Evolutionary conservation across 2,888 invertebrate genomes (phyloP), one percentile per base, ranked within the genome.

Genomic region (Thyatira batis): DNA sequence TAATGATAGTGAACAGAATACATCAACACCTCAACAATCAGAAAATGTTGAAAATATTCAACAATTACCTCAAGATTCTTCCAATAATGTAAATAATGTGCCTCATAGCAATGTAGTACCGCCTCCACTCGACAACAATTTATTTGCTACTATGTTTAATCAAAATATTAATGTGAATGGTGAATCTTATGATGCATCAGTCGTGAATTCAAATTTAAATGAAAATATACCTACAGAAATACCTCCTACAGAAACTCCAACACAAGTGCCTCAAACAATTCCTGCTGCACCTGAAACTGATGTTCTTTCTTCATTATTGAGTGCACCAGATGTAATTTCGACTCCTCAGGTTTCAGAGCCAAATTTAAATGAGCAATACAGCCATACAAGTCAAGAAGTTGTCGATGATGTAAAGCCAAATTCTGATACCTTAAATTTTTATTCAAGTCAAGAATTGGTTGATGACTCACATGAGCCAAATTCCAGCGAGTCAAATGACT

Each of bases 1-100:
- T 46, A 57, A 50, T 62, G 73, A 75, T 39, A 71, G 44, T 58
- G 84, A 83, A 66, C 69, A 71, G 61, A 84, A 82, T 65, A 62
- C 58, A 52, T 78, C 80, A 55, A 53, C 67, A 17, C 52, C 61
- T 30, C 54, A 66, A 43, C 64, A 68, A 53, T 17, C 53, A 46
- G 57, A 65, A 64, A 33, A 33, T 33, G 33, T 33, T n/a, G 33
- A 33, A 33, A n/a, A 11, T 1, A 13, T 13, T 60, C 33, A 60
- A 21, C 65, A 72, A 60, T 51, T 63, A 54, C 57, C 63, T 54
- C 59, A 62, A 61, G 63, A 75, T 51, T 55, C 54, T 43, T 13
- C 61, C 44, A 58, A 51, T 59, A 65, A 71, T 45, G 44, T 63
- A 54, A 69, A 58, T 53, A 62, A 57, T 67, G 54, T 65, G 23